Evolutionary conservation across 1,140 invertebrate species (phyloP), one percentile per base, ranked within the genome.

Genomic region (Tribolium castaneum): DNA sequence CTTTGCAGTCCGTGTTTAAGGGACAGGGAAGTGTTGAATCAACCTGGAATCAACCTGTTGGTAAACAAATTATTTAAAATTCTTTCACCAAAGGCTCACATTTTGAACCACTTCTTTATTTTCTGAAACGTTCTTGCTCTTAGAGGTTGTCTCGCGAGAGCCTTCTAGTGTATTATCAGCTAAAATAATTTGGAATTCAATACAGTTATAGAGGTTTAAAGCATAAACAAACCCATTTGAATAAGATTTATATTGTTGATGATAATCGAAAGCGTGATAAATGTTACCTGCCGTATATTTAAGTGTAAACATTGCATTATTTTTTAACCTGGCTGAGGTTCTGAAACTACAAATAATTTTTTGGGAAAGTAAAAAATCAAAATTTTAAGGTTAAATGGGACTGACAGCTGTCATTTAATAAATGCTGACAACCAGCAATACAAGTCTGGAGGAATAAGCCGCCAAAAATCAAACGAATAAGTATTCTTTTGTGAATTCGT

Each of bases 231-330:
- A 84, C 87, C 86, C 13, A 87, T 88, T 80, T 88, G 85, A 74
- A 87, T 87, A 56, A 87, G 86, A 66, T 85, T 83, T 3, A 87
- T 85, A 59, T 87, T 87, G 52, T 85, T 87, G 22, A 87, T 78
- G 25, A 89, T 80, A 49, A 89, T 83, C 12, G 87, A 84, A 25
- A 89, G 70, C 16, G 89, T 80, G 6, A 89, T 80, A n/a, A 86
- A 85, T 56, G 85, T 77, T 19, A 85, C 88, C n/a, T 85, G 85
- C 25, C 87, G 85, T 81, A 86, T 86, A 80, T 88, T 88, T 73
- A 89, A 86, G 19, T 88, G 86, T 35, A 87, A 84, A 81, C 88
- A 89, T 78, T 84, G 83, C 86, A 86, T 86, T 82, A 79, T 85
- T 62, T 6, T 54, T 79, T 3, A 52, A 19, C 16, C 13, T 35